Percentiles rank a stretch among this genome's conserved stretches.
phyloP scores from a whole-genome alignment of 2,113 vertebrate species.

The Anarhynchus alexandrinus region DNA sequence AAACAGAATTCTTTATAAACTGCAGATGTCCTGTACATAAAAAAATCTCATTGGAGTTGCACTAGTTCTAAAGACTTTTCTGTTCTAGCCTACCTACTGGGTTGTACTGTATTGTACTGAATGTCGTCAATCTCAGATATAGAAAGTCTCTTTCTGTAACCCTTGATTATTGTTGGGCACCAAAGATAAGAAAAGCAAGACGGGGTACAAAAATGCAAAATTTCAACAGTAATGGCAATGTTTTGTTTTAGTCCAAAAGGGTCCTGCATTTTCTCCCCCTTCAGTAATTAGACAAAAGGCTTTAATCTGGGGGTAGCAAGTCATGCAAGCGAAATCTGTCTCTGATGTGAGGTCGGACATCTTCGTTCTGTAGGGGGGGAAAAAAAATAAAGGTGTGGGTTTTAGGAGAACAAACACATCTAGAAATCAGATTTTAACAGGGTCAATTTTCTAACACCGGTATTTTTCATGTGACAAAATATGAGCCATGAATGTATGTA shows the following conservation, averaged over 20 bases:
- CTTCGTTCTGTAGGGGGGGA: conserved; percentile 84
- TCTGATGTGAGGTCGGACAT: conserved; percentile 95
- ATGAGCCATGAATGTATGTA: fast-evolving
- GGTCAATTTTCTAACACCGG: neutral
- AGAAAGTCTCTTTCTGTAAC: conserved; percentile 77
- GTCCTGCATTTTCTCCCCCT: conserved; percentile 82
- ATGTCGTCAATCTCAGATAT: conserved; percentile 64
- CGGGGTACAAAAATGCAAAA: conserved; percentile 82
- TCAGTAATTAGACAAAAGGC: conserved; percentile 63
- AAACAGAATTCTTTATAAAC: conserved; percentile 85
- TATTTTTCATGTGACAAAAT: neutral
- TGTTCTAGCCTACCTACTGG: conserved; percentile 80
- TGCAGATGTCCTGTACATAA: conserved; percentile 80
- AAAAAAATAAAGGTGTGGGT: neutral
- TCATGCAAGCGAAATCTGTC: conserved; percentile 98
- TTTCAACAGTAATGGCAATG: conserved; percentile 94
- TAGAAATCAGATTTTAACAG: neutral
- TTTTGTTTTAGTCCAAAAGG: conserved; percentile 88
- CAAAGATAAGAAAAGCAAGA: conserved; percentile 87
- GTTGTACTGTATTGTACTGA: conserved; percentile 41
- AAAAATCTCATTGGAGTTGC: conserved; percentile 73
- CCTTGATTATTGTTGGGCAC: conserved; percentile 81
- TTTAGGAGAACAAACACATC: neutral
- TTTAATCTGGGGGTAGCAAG: conserved; percentile 95
- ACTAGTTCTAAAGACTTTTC: conserved; percentile 81